Conservation (phyloP, 2,888 invertebrate species). For the Oscheius myriophilus region DNA sequence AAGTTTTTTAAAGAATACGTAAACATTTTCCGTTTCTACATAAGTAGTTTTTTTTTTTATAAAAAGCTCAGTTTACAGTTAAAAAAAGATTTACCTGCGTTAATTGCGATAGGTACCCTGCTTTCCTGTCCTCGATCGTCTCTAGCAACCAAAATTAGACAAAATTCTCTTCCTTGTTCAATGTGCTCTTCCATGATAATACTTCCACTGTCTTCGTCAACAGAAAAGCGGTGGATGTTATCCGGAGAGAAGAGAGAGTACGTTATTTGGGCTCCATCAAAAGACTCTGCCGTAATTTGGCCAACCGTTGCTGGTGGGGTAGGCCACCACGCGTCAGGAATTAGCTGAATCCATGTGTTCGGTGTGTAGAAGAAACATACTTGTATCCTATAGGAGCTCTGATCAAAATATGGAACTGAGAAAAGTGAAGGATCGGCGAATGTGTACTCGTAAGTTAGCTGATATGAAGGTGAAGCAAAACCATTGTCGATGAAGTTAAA, state of each 20-base stretch:
- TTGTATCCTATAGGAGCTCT: slow-evolving; percentile 40
- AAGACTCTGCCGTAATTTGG: slow-evolving; percentile 34
- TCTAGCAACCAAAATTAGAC: slow-evolving; percentile 41
- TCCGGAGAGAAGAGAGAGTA: slow-evolving; percentile 46
- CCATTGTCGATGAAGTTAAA: slow-evolving; percentile 30
- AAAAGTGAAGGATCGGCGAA: slow-evolving; percentile 32
- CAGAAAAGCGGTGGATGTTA: slow-evolving; percentile 33
- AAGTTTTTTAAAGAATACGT: too few species aligned
- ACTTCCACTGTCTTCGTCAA: slow-evolving; percentile 29
- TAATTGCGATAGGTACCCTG: slow-evolving; percentile 45
- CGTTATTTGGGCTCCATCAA: slow-evolving; percentile 30
- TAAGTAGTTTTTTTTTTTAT: too few species aligned
- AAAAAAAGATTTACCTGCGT: slow-evolving; percentile 38
- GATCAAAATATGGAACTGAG: slow-evolving; percentile 36
- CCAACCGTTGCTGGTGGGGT: slow-evolving; percentile 31
- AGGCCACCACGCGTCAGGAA: slow-evolving; percentile 27
- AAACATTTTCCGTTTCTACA: too few species aligned
- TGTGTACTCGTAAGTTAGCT: slow-evolving; percentile 36
- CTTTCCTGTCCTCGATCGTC: slow-evolving; percentile 38
- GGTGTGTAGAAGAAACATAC: slow-evolving; percentile 9
- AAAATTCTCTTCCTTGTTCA: slow-evolving; percentile 35
- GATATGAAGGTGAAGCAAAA: not conserved
- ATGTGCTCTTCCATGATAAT: slow-evolving; percentile 20
- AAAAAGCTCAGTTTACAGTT: too few species aligned
- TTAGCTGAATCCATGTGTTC: slow-evolving; percentile 11